Evolutionary conservation across 2,797 vertebrate genomes (phyloP).

Genomic region (Pempheris klunzingeri): DNA sequence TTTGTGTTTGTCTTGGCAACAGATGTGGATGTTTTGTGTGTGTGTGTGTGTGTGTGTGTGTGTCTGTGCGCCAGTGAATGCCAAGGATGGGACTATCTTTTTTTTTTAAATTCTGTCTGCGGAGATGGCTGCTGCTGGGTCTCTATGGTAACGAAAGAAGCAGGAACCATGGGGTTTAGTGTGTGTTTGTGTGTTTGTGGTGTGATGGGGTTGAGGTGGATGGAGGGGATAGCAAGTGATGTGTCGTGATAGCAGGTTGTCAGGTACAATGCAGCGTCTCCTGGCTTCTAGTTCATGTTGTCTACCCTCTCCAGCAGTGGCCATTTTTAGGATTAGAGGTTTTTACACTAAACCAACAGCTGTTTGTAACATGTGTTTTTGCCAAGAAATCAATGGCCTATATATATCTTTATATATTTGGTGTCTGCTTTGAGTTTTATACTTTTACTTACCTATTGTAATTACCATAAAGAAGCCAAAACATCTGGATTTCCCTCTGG

Average conservation of each 20-base stretch:
- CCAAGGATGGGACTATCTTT: constrained; percentile 42
- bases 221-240: constrained; percentile 41
- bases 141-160: constrained; percentile 71
- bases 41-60: not conserved
- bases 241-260: constrained; percentile 39
- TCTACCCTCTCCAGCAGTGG: not conserved
- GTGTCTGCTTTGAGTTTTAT: not conserved
- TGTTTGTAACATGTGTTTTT: not conserved
- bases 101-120: constrained; percentile 65
- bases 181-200: constrained; percentile 16
- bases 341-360: not conserved
- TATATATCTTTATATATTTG: too few species aligned
- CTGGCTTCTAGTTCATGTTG: not conserved
- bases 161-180: constrained; percentile 40
- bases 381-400: not conserved
- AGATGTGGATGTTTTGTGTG: constrained; percentile 14
- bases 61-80: constrained; percentile 35
- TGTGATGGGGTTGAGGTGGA: constrained; percentile 11
- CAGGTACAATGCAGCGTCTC: constrained; percentile 16
- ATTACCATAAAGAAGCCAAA: too few species aligned
- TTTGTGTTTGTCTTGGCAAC: constrained; percentile 18
- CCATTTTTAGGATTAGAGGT: not conserved
- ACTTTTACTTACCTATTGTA: not conserved
- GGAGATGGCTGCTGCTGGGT: constrained; percentile 62
- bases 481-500: too few species aligned